phyloP scores from a whole-genome alignment of 2,113 vertebrate genomes.

The Aptenodytes forsteri region DNA sequence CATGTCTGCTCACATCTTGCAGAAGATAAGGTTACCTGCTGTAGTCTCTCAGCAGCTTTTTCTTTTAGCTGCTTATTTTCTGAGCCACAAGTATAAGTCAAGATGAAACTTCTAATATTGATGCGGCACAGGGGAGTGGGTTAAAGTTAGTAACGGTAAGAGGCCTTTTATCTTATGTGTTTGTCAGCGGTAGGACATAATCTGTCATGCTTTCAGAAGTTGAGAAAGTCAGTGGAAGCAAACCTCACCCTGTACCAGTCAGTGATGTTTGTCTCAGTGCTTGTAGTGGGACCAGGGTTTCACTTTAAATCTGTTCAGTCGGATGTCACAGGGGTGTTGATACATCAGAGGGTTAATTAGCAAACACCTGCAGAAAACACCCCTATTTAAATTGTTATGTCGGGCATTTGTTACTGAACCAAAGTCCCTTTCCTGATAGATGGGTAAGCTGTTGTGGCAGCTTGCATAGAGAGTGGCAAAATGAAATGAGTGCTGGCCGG shows the following conservation, averaged over 20 bases:
- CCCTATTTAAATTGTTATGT: rapidly evolving
- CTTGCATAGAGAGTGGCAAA: neutral
- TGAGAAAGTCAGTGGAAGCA: neutral
- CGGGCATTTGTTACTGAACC: neutral
- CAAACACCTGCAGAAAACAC: neutral
- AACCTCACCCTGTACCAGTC: neutral
- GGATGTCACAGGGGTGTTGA: neutral
- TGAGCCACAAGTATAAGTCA: neutral
- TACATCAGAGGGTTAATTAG: neutral
- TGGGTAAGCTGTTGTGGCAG: neutral
- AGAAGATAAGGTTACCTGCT: neutral
- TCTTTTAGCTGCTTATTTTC: neutral
- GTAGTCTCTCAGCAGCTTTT: neutral
- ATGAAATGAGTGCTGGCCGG: neutral
- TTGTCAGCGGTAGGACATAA: neutral
- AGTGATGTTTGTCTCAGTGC: rapidly evolving
- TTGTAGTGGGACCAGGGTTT: neutral
- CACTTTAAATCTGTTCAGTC: rapidly evolving
- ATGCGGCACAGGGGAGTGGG: too few relatives aligned
- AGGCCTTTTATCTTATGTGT: neutral
- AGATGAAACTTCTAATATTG: neutral
- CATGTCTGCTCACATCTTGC: neutral
- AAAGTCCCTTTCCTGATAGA: neutral
- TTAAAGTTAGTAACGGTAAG: too few relatives aligned
- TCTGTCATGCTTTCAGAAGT: neutral